Percentiles rank a stretch among this genome's conserved stretches.
These are phyloP conservation scores for Lota lota DNA, from an alignment of 2,113 vertebrate species.

Conservation along the genomic window DNA sequence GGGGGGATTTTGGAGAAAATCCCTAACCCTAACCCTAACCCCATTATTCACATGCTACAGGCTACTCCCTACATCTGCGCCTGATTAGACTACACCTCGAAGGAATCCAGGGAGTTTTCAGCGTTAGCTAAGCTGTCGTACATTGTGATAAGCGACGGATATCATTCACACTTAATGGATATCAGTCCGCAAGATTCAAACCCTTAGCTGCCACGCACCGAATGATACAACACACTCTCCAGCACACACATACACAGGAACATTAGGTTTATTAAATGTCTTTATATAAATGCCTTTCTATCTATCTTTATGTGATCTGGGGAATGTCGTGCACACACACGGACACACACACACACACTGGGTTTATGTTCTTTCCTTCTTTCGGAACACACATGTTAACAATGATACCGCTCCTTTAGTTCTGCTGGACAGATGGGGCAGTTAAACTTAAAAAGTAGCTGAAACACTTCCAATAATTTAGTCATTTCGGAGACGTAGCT, in stretches of 20 bases:
- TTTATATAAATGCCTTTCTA: too few relatives aligned
- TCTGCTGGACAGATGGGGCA: conserved; percentile 15
- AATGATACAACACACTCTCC: background rate
- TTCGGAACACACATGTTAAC: background rate
- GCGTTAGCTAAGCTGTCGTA: too few relatives aligned
- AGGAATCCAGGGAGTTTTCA: too few relatives aligned
- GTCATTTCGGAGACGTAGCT: conserved; percentile 19
- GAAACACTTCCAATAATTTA: conserved; percentile 23
- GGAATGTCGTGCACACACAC: background rate
- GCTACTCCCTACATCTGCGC: conserved; percentile 53
- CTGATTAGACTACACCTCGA: conserved; percentile 36
- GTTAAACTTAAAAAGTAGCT: conserved; percentile 11
- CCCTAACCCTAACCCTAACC: too few relatives aligned
- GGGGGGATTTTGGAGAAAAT: too few relatives aligned
- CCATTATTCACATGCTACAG: background rate
- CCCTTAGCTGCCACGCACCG: background rate
- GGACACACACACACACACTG: background rate
- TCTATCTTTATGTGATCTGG: too few relatives aligned
- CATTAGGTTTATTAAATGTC: background rate
- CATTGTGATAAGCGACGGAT: conserved; percentile 8
- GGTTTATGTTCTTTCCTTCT: too few relatives aligned
- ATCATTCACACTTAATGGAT: conserved; percentile 1
- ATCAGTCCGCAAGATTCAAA: conserved; percentile 6
- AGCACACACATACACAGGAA: background rate
- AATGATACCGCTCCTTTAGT: background rate